Base-by-base conservation (phyloP, 2,888 invertebrate species). In the Eledone cirrhosa region DNA sequence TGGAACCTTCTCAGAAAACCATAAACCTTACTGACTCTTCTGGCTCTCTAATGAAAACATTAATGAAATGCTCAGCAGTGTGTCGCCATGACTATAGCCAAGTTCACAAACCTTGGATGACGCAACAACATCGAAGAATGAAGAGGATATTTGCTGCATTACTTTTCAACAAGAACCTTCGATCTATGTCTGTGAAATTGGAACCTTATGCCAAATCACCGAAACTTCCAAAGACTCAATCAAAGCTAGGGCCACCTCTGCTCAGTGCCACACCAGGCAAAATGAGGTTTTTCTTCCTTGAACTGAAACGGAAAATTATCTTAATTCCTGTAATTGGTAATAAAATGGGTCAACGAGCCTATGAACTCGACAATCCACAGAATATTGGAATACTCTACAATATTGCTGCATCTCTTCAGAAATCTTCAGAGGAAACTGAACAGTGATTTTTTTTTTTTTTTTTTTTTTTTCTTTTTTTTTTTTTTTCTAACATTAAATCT, bases 341-440 rank as follows among this genome's bases (percentile, higher is more conserved):
- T 41, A 13, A 72, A 22, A 72, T 72, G 72, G 72, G 72, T 11
- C n/a, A 72, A 24, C 72, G 33, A 33, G 72, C 72, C 22, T 72
- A 41, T 33, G 72, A 72, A 72, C 33, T 72, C 13, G 72, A 72
- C 24, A 72, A 72, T 33, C 72, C 72, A 5, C 31, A 72, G 24
- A 72, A 72, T 72, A 72, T 72, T 19, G 72, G 72, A 33, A 72
- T 72, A n/a, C 72, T 72, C 13, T 72, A 72, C 41, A 72, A 72
- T 31, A 72, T 72, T n/a, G 72, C 72, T 7, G 72, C 72, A 72
- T 72, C 72, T n/a, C 24, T 72, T 31, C 72, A 72, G 24, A 72
- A 72, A 41, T 72, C 72, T 1, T 41, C 72, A n/a, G n/a, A n/a
- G 63, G 72, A 29, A 22, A 41, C 31, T 8, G 72, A 72, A 2